Conservation (phyloP, 2,797 vertebrate species). For the Artibeus jamaicensis region DNA sequence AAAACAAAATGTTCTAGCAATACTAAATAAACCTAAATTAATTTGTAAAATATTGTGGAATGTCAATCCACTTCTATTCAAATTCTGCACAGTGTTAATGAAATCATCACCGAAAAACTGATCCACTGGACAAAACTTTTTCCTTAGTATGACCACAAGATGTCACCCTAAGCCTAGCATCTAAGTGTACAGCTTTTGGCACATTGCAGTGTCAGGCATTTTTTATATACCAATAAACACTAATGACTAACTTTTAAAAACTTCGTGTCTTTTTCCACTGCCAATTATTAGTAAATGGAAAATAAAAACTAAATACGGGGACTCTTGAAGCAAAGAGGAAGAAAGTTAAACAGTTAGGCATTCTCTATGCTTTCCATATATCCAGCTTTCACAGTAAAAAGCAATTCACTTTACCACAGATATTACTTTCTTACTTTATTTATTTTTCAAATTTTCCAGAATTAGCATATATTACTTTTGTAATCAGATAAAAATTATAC, state of each 20-base stretch:
- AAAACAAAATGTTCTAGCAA: background rate
- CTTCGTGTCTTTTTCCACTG: background rate
- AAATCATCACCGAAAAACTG: constrained; percentile 27
- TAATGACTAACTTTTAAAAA: background rate
- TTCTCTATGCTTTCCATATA: background rate
- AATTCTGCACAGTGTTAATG: background rate
- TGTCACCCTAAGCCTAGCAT: constrained; percentile 82
- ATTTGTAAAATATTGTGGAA: background rate
- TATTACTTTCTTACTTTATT: constrained; percentile 13
- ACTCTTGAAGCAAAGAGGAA: background rate
- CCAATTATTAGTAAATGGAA: background rate
- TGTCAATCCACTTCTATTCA: constrained; percentile 28
- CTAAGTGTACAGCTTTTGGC: background rate
- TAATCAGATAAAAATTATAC: background rate
- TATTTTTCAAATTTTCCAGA: background rate
- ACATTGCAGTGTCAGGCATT: background rate
- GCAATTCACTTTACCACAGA: background rate
- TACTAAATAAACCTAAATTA: background rate
- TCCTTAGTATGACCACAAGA: constrained; percentile 81
- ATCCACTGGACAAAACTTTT: constrained; percentile 25
- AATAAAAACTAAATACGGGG: constrained; percentile 16
- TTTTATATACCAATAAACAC: background rate
- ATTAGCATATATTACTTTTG: background rate
- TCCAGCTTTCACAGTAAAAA: background rate
- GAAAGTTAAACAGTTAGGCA: constrained; percentile 10